phyloP scores from a whole-genome alignment of 2,113 vertebrate species.

The Heterocephalus glaber region DNA sequence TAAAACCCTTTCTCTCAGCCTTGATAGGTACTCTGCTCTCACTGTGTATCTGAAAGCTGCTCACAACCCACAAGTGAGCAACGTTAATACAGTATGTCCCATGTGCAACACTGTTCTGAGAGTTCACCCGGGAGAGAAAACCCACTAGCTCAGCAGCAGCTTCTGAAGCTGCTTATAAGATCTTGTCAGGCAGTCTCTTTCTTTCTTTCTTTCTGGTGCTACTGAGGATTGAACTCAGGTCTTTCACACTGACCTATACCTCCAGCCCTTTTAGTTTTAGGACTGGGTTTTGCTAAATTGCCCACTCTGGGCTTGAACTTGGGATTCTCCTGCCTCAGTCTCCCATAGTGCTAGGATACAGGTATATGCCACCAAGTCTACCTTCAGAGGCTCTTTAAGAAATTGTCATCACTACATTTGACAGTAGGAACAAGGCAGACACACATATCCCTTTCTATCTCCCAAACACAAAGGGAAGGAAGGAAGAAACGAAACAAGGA shows the following conservation, averaged over 20 bases:
- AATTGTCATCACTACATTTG: not conserved
- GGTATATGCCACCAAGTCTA: not conserved
- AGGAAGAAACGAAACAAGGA: not conserved
- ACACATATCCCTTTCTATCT: not conserved
- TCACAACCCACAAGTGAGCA: not conserved
- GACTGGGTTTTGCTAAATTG: not conserved
- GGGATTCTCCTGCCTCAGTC: not conserved
- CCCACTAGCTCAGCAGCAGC: no score
- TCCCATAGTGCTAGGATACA: not conserved
- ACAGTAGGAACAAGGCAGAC: not conserved
- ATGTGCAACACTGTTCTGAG: not conserved
- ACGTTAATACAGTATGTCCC: accelerated
- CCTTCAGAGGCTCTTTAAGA: not conserved
- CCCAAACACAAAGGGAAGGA: not conserved
- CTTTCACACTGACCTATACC: not conserved
- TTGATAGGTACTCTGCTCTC: no score
- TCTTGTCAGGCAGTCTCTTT: not conserved
- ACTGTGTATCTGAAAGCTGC: not conserved
- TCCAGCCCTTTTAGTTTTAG: not conserved
- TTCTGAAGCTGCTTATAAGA: not conserved
- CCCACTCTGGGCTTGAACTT: not conserved
- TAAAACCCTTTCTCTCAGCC: not conserved
- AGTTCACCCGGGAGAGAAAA: not conserved
- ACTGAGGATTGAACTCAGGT: not conserved
- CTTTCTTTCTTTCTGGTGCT: not conserved